A percentile compares a stretch with the other conserved stretches of the same genome.
Conservation (phyloP, 2,888 invertebrate species). For the Heliconius aoede region DNA sequence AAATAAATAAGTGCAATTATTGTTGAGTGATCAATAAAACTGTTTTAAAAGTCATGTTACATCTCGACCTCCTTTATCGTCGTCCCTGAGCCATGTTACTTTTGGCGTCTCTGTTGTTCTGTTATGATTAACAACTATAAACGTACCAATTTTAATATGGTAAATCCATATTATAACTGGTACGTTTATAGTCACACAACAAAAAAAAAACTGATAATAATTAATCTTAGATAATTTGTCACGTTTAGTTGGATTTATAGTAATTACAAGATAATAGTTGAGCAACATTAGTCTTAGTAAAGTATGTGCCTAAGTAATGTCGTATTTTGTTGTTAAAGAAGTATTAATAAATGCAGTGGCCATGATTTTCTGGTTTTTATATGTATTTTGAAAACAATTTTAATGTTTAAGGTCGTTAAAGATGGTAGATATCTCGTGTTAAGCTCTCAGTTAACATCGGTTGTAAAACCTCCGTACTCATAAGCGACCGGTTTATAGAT, state of each 20-base stretch:
- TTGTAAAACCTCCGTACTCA: constrained; percentile 5
- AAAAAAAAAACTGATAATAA: constrained; percentile 1
- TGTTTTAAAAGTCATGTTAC: constrained; percentile 30
- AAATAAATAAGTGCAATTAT: constrained; percentile 71
- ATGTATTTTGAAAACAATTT: constrained; percentile 12
- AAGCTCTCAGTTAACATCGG: constrained; percentile 10
- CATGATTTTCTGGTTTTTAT: not conserved
- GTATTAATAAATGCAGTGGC: not conserved
- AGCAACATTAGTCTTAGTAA: not conserved
- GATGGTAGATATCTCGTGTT: constrained; percentile 6
- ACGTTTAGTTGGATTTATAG: not conserved
- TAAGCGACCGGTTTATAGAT: constrained; percentile 22
- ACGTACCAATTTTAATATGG: not conserved
- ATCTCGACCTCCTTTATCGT: not conserved
- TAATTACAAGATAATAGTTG: not conserved
- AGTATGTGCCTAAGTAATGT: not conserved
- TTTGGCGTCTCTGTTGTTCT: not conserved
- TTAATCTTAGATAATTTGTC: not conserved
- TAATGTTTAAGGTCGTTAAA: constrained; percentile 13
- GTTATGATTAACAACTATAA: not conserved
- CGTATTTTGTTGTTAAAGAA: not conserved
- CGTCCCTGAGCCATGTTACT: not conserved
- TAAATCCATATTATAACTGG: too few species aligned
- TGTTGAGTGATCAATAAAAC: constrained; percentile 73
- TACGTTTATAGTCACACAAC: too few species aligned